Evolutionary conservation across 2,888 invertebrate species (phyloP), one percentile per base, ranked within the genome.

Genomic region (Agonopterix alstromeriana): DNA sequence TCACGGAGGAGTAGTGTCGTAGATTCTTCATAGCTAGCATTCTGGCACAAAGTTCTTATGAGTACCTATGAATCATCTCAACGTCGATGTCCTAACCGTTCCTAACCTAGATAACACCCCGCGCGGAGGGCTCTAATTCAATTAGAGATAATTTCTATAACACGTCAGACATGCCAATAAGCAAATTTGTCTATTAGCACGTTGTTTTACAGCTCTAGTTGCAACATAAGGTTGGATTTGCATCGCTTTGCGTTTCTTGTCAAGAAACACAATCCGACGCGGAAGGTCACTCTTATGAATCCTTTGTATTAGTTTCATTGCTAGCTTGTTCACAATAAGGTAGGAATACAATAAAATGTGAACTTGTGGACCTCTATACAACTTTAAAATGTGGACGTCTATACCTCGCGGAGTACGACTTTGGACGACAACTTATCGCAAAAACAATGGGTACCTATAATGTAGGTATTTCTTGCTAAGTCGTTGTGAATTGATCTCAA

Each of bases 91-190:
- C 27, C 27, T 27, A 27, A 27, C 5, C 7, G 27, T 27, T 7
- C 27, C 27, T 27, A 27, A 27, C 27, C 27, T 27, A 27, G 5
- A 27, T 27, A 17, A 17, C 17, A 27, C 27, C 27, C 27, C 27
- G 5, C 5, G 27, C 27, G 3, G 27, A n/a, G 9, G 41, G 55
- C 43, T 53, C 58, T 69, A 68, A 68, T 69, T 66, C 47, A 64
- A 67, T 67, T 67, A 67, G 48, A 53, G 52, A 45, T 53, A 49
- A 50, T n/a, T 52, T 55, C 27, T 27, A 27, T 5, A 14, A 27
- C 27, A 14, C 9, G 40, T 36, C 35, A 38, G 48, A 43, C 49
- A 36, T 52, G 10, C 43, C 17, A 40, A 35, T 35, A 43, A 42
- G 14, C 41, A 45, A 41, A 41, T 9, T 41, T 36, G 42, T 17